Conservation (phyloP, 2,113 vertebrate genomes). For the Takifugu bimaculatus region DNA sequence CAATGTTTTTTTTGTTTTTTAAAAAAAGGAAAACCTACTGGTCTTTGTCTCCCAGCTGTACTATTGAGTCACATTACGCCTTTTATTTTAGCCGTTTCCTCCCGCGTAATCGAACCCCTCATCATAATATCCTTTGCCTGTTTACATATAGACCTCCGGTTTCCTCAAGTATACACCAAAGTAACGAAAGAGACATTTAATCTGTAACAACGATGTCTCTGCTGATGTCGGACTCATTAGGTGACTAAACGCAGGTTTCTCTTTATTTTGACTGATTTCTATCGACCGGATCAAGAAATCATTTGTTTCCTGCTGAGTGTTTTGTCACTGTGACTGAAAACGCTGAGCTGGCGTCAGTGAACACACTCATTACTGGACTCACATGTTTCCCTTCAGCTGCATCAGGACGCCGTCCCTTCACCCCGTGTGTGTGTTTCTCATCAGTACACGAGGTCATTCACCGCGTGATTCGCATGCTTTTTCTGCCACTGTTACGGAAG, state of each 20-base stretch:
- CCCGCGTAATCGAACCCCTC: constrained; percentile 45
- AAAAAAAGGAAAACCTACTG: neutral
- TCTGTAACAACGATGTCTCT: constrained; percentile 29
- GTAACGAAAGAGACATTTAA: constrained; percentile 14
- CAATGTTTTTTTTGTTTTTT: neutral
- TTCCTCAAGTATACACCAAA: constrained; percentile 21
- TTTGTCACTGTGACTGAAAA: constrained; percentile 44
- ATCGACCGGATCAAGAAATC: neutral
- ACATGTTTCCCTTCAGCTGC: constrained; percentile 36
- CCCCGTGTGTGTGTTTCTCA: constrained; percentile 14
- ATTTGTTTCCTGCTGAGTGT: constrained; percentile 32
- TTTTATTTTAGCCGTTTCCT: constrained; percentile 37
- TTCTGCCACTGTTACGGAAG: constrained; percentile 17
- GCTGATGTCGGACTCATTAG: neutral
- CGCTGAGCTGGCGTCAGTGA: constrained; percentile 51
- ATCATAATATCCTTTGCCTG: constrained; percentile 58
- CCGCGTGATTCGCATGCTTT: constrained; percentile 49
- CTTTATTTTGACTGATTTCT: neutral
- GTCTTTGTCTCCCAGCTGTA: neutral
- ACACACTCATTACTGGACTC: constrained; percentile 52
- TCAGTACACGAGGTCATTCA: constrained; percentile 14
- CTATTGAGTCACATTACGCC: constrained; percentile 3
- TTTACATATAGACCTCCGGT: constrained; percentile 55
- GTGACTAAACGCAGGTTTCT: neutral
- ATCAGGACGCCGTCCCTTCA: constrained; percentile 25